Evolutionary conservation across 2,888 invertebrate genomes (phyloP), one percentile per base, ranked within the genome.

Genomic region (Volucella zonaria): DNA sequence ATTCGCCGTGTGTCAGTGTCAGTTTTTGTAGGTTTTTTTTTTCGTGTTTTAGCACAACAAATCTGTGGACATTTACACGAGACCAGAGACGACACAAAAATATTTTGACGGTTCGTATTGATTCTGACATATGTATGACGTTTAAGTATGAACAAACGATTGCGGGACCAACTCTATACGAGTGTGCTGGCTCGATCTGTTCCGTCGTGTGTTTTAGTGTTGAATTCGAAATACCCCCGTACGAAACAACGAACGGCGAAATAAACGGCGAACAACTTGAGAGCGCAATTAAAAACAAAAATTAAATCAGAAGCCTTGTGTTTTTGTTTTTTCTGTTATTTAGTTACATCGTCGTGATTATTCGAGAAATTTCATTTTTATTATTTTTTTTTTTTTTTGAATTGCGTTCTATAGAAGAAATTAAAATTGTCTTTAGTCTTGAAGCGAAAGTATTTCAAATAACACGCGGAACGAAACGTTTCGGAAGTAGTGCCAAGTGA

Each of bases 301-400:
- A 59, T 79, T 71, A 75, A 70, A 75, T 51, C 74, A 80, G 66
- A 82, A 80, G 76, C 83, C 83, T 80, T 83, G 80, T 80, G 76
- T 75, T 75, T 62, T 79, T 70, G 70, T 61, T 54, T 47, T n/a
- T 67, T 66, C 42, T 10, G 3, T 18, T 66, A 49, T 9, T 15
- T 70, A 23, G 40, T 62, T 61, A 56, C 70, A 62, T 47, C 42
- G 14, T 62, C 14, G 54, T 42, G 66, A 51, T 40, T 45, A 38
- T 31, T 31, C 31, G 31, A 31, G 31, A 31, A 31, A 6, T 6
- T 31, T 31, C 6, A 45, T 45, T 31, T 6, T 31, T 31, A 31
- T 31, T 31, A 31, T 31, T 31, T 12, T 12, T 45, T 9, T 12
- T 45, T 9, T 51, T 51, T 71, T 61, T 52, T 49, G 15, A 47